These are phyloP conservation scores for Lasioglossum calceatum DNA, from an alignment of 2,888 invertebrate genomes.

Conservation along the genomic window DNA sequence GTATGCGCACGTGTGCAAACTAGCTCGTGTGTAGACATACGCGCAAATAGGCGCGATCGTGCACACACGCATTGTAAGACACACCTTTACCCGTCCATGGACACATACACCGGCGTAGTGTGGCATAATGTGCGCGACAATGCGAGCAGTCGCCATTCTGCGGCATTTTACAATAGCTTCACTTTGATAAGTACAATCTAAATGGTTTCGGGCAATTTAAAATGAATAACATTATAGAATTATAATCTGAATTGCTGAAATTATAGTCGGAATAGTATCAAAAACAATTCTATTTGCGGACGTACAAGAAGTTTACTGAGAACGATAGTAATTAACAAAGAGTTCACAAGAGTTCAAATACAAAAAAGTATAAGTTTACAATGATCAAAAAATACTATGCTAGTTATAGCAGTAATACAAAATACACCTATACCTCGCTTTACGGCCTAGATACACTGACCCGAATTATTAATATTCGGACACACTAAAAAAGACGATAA, in stretches of 20 bases:
- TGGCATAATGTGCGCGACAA: background rate
- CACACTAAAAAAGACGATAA: no score
- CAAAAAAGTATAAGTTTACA: no score
- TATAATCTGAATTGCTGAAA: background rate
- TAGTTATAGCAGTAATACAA: no score
- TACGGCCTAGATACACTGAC: no score
- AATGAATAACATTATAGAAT: slow-evolving; percentile 50
- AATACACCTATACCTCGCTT: no score
- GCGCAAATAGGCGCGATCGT: slow-evolving; percentile 32
- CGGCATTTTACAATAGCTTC: slow-evolving; percentile 66
- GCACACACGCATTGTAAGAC: slow-evolving; percentile 33
- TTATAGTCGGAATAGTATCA: background rate
- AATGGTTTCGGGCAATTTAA: slow-evolving; percentile 62
- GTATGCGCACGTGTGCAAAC: slow-evolving; percentile 62
- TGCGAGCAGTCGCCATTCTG: slow-evolving; percentile 21
- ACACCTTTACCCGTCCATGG: background rate
- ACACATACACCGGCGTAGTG: background rate
- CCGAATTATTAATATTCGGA: no score
- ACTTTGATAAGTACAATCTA: slow-evolving; percentile 65
- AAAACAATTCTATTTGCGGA: background rate
- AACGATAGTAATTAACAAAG: background rate
- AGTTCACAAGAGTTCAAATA: no score
- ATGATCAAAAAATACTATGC: background rate
- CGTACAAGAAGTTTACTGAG: background rate
- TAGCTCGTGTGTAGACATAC: slow-evolving; percentile 16